These are phyloP conservation scores for Anolis carolinensis DNA, from an alignment of 2,113 vertebrate genomes.

Conservation along the genomic window DNA sequence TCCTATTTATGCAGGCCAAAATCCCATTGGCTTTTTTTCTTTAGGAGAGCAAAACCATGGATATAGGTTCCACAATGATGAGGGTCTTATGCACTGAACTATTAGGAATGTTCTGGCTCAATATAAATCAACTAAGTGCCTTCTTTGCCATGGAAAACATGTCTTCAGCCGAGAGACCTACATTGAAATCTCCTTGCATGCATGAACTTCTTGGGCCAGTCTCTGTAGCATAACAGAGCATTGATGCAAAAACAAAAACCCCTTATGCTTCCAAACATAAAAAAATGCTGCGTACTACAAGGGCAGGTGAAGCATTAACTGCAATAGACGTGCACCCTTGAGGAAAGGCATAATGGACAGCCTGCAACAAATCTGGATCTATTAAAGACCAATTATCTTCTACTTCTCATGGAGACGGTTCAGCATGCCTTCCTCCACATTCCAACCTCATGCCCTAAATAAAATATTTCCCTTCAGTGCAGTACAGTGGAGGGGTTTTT, in stretches of 20 bases:
- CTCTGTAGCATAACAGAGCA: neutral
- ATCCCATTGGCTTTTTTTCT: too few species aligned
- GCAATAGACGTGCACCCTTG: neutral
- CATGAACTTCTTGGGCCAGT: too few species aligned
- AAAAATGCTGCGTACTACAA: neutral
- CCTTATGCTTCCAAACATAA: neutral
- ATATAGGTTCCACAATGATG: too few species aligned
- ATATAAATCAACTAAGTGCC: neutral
- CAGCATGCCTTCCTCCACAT: neutral
- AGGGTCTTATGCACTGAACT: too few species aligned
- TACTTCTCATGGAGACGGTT: neutral
- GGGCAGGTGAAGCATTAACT: neutral
- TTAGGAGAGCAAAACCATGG: too few species aligned
- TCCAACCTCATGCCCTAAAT: neutral
- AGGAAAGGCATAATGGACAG: neutral
- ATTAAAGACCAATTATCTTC: too few species aligned
- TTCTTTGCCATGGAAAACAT: neutral
- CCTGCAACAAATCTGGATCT: neutral
- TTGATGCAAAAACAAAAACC: too few species aligned
- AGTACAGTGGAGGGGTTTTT: neutral
- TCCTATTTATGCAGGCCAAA: too few species aligned
- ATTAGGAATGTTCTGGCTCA: neutral
- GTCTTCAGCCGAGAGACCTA: too few species aligned
- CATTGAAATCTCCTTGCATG: too few species aligned
- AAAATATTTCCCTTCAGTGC: slow-evolving; percentile 41